Conservation (phyloP, 1,140 invertebrate species). For the Trypoxylus dichotomus region DNA sequence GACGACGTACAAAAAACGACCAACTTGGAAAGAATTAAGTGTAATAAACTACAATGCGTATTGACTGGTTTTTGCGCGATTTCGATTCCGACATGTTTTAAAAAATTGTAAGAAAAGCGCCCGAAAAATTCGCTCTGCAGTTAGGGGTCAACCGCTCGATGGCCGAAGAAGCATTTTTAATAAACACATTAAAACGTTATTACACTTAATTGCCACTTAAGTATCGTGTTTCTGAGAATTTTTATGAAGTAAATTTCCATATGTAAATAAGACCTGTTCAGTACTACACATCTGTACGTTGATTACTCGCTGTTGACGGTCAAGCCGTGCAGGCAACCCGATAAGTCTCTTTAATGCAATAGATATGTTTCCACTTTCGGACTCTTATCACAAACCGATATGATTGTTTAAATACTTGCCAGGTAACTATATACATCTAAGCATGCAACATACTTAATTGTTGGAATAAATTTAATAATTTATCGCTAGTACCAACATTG, state of each 20-base stretch:
- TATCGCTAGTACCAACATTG: not conserved
- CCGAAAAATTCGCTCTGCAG: not conserved
- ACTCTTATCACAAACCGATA: not conserved
- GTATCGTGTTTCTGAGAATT: constrained; percentile 21
- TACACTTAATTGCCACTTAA: constrained; percentile 22
- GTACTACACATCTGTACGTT: constrained; percentile 6
- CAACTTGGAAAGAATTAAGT: constrained; percentile 21
- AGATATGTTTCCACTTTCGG: not conserved
- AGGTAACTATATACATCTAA: not conserved
- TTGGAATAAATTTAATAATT: constrained; percentile 3
- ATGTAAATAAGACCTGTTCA: constrained; percentile 9
- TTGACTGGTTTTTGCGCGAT: constrained; percentile 21
- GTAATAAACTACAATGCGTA: constrained; percentile 14
- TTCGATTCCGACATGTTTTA: constrained; percentile 21
- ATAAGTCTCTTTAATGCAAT: not conserved
- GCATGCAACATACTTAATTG: not conserved
- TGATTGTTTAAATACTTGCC: not conserved
- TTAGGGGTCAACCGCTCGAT: not conserved
- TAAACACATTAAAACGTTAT: constrained; percentile 24
- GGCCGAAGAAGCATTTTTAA: not conserved
- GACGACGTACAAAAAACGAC: constrained; percentile 15
- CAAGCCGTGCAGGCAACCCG: not conserved
- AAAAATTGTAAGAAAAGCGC: constrained; percentile 3
- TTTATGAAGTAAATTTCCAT: constrained; percentile 26
- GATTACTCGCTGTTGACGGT: not conserved